Base-by-base conservation (phyloP, 2,888 invertebrate species). In the Coenonympha arcania region DNA sequence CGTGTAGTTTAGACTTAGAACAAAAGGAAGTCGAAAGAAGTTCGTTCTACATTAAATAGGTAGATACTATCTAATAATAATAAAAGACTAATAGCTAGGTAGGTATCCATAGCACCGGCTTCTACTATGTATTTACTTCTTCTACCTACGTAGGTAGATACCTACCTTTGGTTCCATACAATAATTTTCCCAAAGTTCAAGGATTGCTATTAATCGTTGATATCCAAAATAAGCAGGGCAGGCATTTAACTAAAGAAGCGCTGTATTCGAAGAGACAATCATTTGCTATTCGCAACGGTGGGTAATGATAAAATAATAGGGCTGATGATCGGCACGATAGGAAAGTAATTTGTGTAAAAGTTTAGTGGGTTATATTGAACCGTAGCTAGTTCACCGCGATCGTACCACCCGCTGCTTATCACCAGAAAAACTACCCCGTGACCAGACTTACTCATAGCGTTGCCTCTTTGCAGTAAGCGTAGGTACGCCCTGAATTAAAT, bases 291-390 rank as follows among this genome's bases (percentile, higher is more conserved):
- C 68, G 77, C 79, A 73, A 75, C 68, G 66, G 66, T 74, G 84
- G 68, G 66, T 75, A 85, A 86, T 84, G 85, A 78, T 79, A 80
- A 81, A 79, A 85, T 86, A 86, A 86, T 86, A 73, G 79, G 75
- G 67, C 68, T 72, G 82, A 82, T 83, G 73, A 76, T 71, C 68
- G 73, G 73, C 82, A 84, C 82, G 85, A 84, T 83, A 84, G 84
- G 71, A 84, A 82, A 77, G 79, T 83, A 83, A 84, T 85, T 83
- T 82, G 76, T 81, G 67, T 80, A 77, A 82, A 84, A 79, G 76
- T 80, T 78, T 73, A 75, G 76, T 76, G 73, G 73, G 69, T 62
- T 44, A 63, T 59, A 57, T 57, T 56, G 57, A 62, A 58, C 48
- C 48, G 58, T 48, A 52, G 6, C 41, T 47, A 69, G 71, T 58